Conservation (phyloP, 2,113 vertebrate genomes). For the Uropsilus gracilis region DNA sequence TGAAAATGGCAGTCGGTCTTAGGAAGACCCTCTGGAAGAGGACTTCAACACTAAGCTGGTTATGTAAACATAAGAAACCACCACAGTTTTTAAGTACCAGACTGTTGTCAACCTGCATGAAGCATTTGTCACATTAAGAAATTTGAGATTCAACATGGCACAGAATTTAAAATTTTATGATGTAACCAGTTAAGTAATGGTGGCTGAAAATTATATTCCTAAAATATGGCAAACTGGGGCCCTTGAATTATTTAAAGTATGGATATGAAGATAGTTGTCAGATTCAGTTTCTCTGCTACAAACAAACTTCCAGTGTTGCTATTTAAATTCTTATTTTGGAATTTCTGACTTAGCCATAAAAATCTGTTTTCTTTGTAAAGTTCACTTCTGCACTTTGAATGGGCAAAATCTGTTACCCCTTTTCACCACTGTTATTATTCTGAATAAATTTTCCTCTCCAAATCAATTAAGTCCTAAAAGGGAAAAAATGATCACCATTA, state of each 20-base stretch:
- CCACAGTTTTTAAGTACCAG: constrained; percentile 79
- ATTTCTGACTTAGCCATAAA: constrained; percentile 51
- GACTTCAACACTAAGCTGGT: constrained; percentile 68
- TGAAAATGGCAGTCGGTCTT: constrained; percentile 76
- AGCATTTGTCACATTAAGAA: constrained; percentile 74
- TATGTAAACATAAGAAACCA: constrained; percentile 78
- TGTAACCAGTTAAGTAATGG: constrained; percentile 73
- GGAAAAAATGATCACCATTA: constrained; percentile 8
- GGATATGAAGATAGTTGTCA: constrained; percentile 22
- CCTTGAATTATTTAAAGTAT: constrained; percentile 77
- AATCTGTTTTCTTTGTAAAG: constrained; percentile 1
- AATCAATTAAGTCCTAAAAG: constrained; percentile 54
- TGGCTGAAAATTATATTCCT: constrained; percentile 79
- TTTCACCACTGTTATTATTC: neutral
- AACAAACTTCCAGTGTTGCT: constrained; percentile 16
- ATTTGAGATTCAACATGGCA: constrained; percentile 73
- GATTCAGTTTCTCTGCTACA: constrained; percentile 26
- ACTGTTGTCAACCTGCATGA: constrained; percentile 67
- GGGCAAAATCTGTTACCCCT: neutral
- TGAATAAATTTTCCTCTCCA: constrained; percentile 18
- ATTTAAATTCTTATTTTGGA: constrained; percentile 52
- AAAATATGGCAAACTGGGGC: constrained; percentile 58
- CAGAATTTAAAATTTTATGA: constrained; percentile 79
- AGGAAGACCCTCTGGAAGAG: constrained; percentile 67
- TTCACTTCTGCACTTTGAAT: neutral